phyloP scores from a whole-genome alignment of 2,888 invertebrate genomes.

The Pyralis farinalis region DNA sequence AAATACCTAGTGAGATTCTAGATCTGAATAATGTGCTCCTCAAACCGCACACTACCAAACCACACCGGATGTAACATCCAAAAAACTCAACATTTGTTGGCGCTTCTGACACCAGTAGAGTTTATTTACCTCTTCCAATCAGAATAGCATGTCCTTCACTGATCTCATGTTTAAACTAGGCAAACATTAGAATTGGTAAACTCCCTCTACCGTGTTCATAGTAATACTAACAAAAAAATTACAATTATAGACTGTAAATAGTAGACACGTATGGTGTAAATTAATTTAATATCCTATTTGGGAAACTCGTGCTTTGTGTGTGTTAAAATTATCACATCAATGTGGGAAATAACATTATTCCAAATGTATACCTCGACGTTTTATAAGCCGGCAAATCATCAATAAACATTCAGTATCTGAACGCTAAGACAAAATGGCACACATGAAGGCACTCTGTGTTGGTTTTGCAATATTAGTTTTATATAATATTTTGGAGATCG shows the following conservation, averaged over 20 bases:
- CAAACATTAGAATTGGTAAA: neutral
- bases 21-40: too few species aligned
- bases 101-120: too few species aligned
- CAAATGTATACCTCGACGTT: neutral
- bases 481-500: slow-evolving; percentile 14
- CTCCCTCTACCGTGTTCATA: neutral
- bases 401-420: neutral
- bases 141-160: neutral
- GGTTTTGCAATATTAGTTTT: slow-evolving; percentile 22
- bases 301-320: neutral
- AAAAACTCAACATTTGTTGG: too few species aligned
- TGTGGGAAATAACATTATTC: slow-evolving; percentile 5
- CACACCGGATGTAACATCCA: too few species aligned
- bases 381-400: slow-evolving; percentile 1
- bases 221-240: neutral
- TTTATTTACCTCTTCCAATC: too few species aligned
- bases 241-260: neutral
- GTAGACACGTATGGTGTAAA: neutral
- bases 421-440: slow-evolving; percentile 23
- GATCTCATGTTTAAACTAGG: neutral
- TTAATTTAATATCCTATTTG: neutral
- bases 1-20: too few species aligned
- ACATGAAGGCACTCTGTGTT: slow-evolving; percentile 15
- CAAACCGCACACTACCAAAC: too few species aligned
- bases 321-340: slow-evolving; percentile 15